Base-by-base conservation (phyloP, 2,113 vertebrate genomes). In the Tonatia bakeri region DNA sequence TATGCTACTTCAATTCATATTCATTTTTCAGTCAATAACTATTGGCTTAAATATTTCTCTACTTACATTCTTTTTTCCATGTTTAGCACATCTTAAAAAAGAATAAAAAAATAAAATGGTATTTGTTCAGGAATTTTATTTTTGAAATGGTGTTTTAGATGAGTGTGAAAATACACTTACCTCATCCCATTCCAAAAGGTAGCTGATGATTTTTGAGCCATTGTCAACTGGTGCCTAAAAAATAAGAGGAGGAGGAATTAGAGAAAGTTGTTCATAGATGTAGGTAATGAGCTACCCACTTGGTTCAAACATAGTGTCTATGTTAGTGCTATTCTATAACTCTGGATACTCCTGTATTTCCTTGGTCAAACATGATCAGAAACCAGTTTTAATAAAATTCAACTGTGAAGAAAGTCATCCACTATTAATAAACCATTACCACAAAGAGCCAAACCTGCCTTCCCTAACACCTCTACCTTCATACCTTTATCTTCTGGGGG, bases 111-210 rank as follows among this genome's bases (percentile, higher is more conserved):
- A 50, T 96, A 84, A 81, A 87, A 77, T 38, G 79, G 8, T 50
- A 95, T 90, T 96, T 95, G 26, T 67, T 81, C 50, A 64, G 80
- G 16, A 70, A 50, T 43, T 92, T 91, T 54, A 69, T 54, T 80
- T 96, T 19, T 79, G 65, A 94, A 82, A 92, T 38, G 10, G 4
- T 43, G 5, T 82, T 96, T 95, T 81, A 84, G 43, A 87, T 52
- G 59, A 72, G 80, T 72, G n/a, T 86, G 59, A 83, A 92, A 87
- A 94, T 67, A 91, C 73, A 45, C 98, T 98, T 98, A 99, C 99
- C 99, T 99, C 99, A 97, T 99, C 99, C 99, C 99, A 99, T 97
- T 99, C 99, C 96, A 99, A 99, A 98, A 99, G 99, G 98, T 99
- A 99, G 98, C 99, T 99, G 98, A 99, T 99, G 98, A 99, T 99